These are phyloP conservation scores for Meloidogyne exigua DNA, from an alignment of 1,140 invertebrate genomes.

Conservation along the genomic window DNA sequence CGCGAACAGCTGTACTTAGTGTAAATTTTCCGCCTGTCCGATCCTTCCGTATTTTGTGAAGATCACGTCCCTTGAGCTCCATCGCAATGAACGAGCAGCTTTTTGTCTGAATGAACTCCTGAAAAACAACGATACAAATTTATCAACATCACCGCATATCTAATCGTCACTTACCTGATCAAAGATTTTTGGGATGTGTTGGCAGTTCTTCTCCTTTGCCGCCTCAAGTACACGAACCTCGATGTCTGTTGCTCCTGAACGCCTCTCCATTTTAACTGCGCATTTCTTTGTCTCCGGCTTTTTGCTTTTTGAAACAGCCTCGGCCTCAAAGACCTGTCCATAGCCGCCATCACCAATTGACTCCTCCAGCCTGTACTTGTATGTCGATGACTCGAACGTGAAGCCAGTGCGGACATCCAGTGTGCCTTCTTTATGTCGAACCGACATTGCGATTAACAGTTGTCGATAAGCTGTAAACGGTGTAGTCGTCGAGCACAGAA, in stretches of 20 bases:
- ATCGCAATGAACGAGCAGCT: conserved; percentile 48
- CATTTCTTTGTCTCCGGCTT: not conserved
- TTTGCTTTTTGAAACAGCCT: not conserved
- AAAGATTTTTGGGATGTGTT: not conserved
- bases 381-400: not conserved
- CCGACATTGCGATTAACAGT: not conserved
- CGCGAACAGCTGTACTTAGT: conserved; percentile 40
- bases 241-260: conserved; percentile 2
- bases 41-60: conserved; percentile 49
- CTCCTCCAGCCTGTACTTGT: not conserved
- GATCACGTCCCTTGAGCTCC: conserved; percentile 49
- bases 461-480: not conserved
- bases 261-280: not conserved
- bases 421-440: not conserved
- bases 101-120: conserved; percentile 13
- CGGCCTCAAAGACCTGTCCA: not conserved
- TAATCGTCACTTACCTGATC: not conserved
- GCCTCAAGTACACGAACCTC: not conserved
- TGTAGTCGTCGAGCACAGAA: not conserved
- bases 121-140: not conserved
- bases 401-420: not conserved
- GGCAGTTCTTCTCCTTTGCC: not conserved
- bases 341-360: conserved; percentile 1
- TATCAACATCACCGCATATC: not conserved
- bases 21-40: conserved; percentile 43